Conservation (phyloP, 1,140 invertebrate genomes). For the Galleria mellonella region DNA sequence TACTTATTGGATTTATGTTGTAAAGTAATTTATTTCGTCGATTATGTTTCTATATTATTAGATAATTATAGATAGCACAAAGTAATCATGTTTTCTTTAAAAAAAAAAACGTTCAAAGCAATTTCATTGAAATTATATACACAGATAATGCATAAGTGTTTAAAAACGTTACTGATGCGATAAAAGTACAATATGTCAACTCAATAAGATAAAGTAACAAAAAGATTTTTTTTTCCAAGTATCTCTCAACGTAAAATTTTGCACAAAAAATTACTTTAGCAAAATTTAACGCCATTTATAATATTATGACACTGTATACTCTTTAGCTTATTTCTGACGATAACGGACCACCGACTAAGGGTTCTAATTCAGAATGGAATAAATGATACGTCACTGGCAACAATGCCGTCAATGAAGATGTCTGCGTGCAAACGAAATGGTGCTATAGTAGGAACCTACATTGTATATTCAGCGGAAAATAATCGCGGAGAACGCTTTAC, state of each 20-base stretch:
- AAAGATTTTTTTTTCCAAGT: constrained; percentile 4
- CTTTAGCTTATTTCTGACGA: constrained; percentile 18
- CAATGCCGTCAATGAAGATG: constrained; percentile 54
- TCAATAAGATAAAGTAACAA: constrained; percentile 1
- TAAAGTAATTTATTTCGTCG: no score
- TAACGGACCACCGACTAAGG: constrained; percentile 40
- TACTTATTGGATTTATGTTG: no score
- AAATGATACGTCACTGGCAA: constrained; percentile 56
- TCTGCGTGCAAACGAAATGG: constrained; percentile 21
- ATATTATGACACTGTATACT: constrained; percentile 49
- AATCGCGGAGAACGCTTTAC: constrained; percentile 33
- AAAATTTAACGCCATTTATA: constrained; percentile 47
- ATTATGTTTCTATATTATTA: no score
- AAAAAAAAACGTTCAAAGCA: no score
- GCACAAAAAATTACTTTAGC: constrained; percentile 14
- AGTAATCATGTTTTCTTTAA: no score
- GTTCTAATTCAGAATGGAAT: constrained; percentile 37
- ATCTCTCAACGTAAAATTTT: background rate
- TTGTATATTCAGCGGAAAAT: constrained; percentile 49
- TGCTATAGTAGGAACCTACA: constrained; percentile 25
- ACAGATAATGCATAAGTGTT: no score
- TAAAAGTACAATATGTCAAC: background rate
- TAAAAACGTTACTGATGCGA: no score
- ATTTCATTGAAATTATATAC: no score
- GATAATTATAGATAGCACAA: no score